A percentile compares a stretch with the other conserved stretches of the same genome.
These are phyloP conservation scores for Stenodera caucasica DNA, from an alignment of 2,888 invertebrate species.

Conservation along the genomic window DNA sequence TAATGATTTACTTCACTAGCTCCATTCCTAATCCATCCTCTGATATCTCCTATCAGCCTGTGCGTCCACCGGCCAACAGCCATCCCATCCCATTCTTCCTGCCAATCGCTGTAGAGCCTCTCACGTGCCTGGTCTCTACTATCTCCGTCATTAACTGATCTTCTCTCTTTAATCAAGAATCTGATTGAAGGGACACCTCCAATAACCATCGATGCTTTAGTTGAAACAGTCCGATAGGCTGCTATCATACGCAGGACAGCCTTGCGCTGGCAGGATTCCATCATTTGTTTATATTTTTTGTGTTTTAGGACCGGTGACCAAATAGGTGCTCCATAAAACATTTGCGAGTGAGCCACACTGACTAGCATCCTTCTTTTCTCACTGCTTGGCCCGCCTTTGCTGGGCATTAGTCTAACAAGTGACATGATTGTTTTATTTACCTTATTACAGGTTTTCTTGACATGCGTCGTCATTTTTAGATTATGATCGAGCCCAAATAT, in stretches of 20 bases:
- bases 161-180: slow-evolving; percentile 13
- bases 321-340: slow-evolving; percentile 30
- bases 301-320: slow-evolving; percentile 17
- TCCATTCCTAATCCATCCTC: too few relatives aligned
- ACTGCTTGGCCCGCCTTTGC: slow-evolving; percentile 12
- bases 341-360: slow-evolving; percentile 18
- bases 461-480: slow-evolving; percentile 8
- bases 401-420: slow-evolving; percentile 10
- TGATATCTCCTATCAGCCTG: too few relatives aligned
- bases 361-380: slow-evolving; percentile 16
- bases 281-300: slow-evolving; percentile 14
- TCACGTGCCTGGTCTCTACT: not conserved
- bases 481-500: slow-evolving; percentile 22
- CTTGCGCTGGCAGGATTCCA: slow-evolving; percentile 14
- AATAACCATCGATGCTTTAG: slow-evolving; percentile 16
- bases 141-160: not conserved
- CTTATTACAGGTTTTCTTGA: slow-evolving; percentile 11
- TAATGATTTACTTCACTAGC: too few relatives aligned
- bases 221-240: slow-evolving; percentile 26
- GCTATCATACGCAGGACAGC: slow-evolving; percentile 13
- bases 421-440: slow-evolving; percentile 12
- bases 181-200: slow-evolving; percentile 18
- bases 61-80: too few relatives aligned
- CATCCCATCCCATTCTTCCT: not conserved
- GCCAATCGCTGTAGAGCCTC: not conserved